A percentile compares a stretch with the other conserved stretches of the same genome.
phyloP scores from a whole-genome alignment of 2,797 vertebrate genomes.

The Sebastes alutus region DNA sequence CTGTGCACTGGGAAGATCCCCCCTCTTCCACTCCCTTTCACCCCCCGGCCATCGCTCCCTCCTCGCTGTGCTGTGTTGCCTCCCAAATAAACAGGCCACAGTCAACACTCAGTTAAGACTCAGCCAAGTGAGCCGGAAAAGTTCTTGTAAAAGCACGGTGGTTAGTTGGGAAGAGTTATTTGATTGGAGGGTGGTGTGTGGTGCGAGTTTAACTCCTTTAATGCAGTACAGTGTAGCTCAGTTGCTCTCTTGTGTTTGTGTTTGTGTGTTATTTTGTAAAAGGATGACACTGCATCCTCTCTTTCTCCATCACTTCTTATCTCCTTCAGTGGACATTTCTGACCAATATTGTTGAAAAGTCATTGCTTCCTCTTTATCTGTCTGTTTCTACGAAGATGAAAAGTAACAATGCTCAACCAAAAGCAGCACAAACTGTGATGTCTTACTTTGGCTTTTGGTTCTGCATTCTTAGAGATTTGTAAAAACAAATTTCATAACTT shows the following conservation, averaged over 20 bases:
- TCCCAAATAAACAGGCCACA: slow-evolving; percentile 37
- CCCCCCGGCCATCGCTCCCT: not conserved
- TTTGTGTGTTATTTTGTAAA: not conserved
- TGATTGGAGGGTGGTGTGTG: not conserved
- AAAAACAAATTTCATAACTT: not conserved
- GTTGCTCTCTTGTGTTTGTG: not conserved
- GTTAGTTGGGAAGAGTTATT: not conserved
- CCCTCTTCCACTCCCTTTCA: slow-evolving; percentile 1
- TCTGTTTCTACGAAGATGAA: not conserved
- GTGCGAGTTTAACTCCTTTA: slow-evolving; percentile 6
- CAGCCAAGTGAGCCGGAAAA: slow-evolving; percentile 5
- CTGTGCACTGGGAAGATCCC: slow-evolving; percentile 62
- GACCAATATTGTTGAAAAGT: not conserved
- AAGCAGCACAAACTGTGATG: not conserved
- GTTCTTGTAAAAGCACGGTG: not conserved
- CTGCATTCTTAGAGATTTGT: not conserved
- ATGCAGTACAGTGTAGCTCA: not conserved
- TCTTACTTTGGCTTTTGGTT: not conserved
- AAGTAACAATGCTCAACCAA: not conserved
- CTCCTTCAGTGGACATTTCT: not conserved
- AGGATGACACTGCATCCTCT: not conserved
- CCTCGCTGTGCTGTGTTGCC: slow-evolving; percentile 3
- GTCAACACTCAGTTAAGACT: not conserved
- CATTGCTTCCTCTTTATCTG: slow-evolving; percentile 10
- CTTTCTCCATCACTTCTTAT: not conserved